These are phyloP conservation scores for Cydia splendana DNA, from an alignment of 1,140 invertebrate species.

Conservation along the genomic window DNA sequence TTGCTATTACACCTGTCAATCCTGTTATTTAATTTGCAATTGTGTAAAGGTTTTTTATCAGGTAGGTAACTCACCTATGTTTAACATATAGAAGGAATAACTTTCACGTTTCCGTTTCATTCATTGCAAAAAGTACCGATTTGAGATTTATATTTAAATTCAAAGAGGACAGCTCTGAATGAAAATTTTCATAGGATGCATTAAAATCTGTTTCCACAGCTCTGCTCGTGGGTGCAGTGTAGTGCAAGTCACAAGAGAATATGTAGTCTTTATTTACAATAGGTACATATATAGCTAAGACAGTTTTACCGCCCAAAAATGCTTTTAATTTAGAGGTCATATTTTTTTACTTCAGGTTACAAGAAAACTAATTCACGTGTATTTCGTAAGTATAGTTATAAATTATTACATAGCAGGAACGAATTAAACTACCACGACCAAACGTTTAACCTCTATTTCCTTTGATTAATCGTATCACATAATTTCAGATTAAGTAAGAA, in stretches of 20 bases:
- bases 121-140: slow-evolving; percentile 51
- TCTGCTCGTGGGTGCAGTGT: slow-evolving; percentile 49
- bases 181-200: slow-evolving; percentile 78
- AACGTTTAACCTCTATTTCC: neutral
- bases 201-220: slow-evolving; percentile 77
- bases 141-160: slow-evolving; percentile 76
- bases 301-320: no score
- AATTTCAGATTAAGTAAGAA: neutral
- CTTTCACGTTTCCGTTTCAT: neutral
- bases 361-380: no score
- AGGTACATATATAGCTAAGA: neutral
- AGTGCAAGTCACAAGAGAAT: slow-evolving; percentile 42
- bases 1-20: no score
- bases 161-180: slow-evolving; percentile 68
- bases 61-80: neutral
- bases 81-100: neutral
- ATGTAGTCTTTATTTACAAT: neutral
- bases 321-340: no score
- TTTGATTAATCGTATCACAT: neutral
- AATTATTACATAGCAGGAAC: neutral
- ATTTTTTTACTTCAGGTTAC: no score
- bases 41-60: no score
- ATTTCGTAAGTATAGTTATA: neutral
- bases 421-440: neutral
- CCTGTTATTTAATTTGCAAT: no score